A percentile compares a stretch with the other conserved stretches of the same genome.
Conservation (phyloP, 2,113 vertebrate genomes). For the Plecturocebus donacophilus region DNA sequence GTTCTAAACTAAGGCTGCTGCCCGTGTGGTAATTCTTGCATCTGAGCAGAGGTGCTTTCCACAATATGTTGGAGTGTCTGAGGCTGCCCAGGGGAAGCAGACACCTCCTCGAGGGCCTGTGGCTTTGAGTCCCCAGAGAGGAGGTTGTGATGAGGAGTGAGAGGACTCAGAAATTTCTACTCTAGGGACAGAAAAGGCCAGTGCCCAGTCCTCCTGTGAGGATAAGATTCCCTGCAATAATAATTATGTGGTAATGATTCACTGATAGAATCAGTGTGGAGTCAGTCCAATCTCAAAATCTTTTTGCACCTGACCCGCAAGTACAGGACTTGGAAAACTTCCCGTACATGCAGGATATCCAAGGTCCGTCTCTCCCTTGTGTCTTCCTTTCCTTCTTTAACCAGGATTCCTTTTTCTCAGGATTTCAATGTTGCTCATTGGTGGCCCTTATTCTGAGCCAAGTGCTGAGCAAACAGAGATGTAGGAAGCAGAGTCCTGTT, state of each 20-base stretch:
- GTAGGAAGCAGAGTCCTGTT: neutral
- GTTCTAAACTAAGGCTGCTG: neutral
- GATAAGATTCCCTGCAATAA: neutral
- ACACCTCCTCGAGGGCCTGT: neutral
- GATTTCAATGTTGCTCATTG: neutral
- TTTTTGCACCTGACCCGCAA: neutral
- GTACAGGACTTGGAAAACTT: neutral
- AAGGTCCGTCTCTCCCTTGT: neutral
- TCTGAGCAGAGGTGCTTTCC: neutral
- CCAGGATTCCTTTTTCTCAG: neutral
- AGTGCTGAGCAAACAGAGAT: neutral
- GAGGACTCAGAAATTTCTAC: constrained; percentile 70
- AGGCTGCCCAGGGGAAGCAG: neutral
- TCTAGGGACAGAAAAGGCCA: neutral
- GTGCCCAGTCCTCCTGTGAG: neutral
- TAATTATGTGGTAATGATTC: neutral
- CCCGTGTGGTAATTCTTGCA: neutral
- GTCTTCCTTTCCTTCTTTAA: neutral
- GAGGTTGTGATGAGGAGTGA: constrained; percentile 50
- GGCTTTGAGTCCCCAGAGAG: neutral
- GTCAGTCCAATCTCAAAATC: no score
- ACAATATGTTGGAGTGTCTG: neutral
- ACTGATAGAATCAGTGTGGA: neutral
- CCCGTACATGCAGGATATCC: neutral
- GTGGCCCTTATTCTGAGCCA: neutral